These are phyloP conservation scores for Acanthiza pusilla DNA, from an alignment of 2,797 vertebrate species.

Conservation along the genomic window DNA sequence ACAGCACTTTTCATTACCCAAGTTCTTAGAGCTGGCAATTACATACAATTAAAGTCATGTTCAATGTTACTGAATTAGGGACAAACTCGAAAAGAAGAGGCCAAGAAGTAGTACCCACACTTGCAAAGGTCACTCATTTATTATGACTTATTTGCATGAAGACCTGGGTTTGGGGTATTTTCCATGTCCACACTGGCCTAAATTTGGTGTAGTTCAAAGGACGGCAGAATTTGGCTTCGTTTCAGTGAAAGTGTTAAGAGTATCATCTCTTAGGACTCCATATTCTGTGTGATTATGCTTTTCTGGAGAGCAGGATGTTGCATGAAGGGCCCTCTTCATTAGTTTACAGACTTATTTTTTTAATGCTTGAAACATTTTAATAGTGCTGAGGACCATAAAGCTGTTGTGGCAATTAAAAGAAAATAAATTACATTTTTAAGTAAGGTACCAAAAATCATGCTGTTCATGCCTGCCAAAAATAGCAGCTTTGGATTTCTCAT, in stretches of 20 bases:
- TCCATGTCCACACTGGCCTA: not conserved
- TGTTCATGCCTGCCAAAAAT: slow-evolving; percentile 17
- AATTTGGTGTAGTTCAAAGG: not conserved
- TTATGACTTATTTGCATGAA: not conserved
- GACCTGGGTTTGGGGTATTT: not conserved
- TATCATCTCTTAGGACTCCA: not conserved
- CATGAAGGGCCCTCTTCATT: not conserved
- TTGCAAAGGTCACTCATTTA: not conserved
- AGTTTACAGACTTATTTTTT: not conserved
- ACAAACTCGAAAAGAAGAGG: not conserved
- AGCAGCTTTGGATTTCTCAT: slow-evolving; percentile 39
- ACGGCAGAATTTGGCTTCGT: not conserved
- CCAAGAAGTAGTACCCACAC: not conserved
- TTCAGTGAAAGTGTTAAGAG: not conserved
- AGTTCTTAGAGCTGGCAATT: not conserved
- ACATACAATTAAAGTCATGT: not conserved
- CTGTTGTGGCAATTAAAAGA: slow-evolving; percentile 8
- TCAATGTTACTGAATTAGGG: not conserved
- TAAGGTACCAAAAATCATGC: slow-evolving; percentile 11
- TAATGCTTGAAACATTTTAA: not conserved
- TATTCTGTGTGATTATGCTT: not conserved
- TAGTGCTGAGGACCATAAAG: not conserved
- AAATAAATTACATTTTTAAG: not conserved
- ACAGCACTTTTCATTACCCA: not conserved
- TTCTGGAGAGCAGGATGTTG: not conserved